Base-by-base conservation (phyloP, 2,888 invertebrate genomes). In the Biston betularia region DNA sequence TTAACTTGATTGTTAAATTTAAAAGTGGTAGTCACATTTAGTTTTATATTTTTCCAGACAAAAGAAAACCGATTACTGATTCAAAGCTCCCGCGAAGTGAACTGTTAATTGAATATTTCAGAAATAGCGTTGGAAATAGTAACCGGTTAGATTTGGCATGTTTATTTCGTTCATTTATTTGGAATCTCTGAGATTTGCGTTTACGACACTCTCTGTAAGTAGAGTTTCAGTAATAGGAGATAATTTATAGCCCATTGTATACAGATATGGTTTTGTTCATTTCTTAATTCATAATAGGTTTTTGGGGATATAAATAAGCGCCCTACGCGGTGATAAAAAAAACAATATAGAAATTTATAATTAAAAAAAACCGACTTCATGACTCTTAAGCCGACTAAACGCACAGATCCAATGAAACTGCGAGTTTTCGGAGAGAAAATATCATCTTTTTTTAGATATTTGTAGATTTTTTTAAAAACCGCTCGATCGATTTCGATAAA, bases 41-140 rank as follows among this genome's bases (percentile, higher is more conserved):
- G 66, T 71, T 75, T 78, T 71, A 75, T 68, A 66, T 56, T 38
- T 34, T 56, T 63, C 54, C 54, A 64, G 67, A 44, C 52, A 67
- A 63, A 64, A 55, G 57, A 71, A 77, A 71, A 35, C 64, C 6
- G 42, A 65, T 58, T 57, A 63, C 55, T 6, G 40, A 70, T 61
- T 70, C 64, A 72, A 70, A 67, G 68, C 42, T 62, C 52, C 56
- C 52, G 61, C 52, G n/a, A 42, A 45, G 46, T 14, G 34, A 44
- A 38, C 40, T 35, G 40, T 57, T 46, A 56, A 52, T 52, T 48
- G 35, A 66, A 62, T 62, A 34, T 46, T 62, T 57, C 48, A 15
- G 34, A 62, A 66, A 66, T 66, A 66, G 57, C 50, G 14, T 61
- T 40, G 45, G 50, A 40, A 65, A 61, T 57, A 50, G 33, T 44